A percentile compares a stretch with the other conserved stretches of the same genome.
These are phyloP conservation scores for Saccopteryx bilineata DNA, from an alignment of 2,113 vertebrate species.

Conservation along the genomic window DNA sequence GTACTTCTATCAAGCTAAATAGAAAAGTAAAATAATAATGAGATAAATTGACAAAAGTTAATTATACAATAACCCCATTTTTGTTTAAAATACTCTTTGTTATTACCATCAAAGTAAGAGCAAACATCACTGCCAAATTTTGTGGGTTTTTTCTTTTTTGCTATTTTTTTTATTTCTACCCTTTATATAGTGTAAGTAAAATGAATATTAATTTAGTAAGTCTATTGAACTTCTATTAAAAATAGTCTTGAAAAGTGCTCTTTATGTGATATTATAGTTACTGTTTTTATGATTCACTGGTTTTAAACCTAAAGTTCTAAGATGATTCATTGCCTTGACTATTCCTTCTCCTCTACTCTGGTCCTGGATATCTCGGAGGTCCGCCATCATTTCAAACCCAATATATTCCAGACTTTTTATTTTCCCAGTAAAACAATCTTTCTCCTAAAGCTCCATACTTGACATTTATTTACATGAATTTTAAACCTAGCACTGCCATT, in stretches of 20 bases:
- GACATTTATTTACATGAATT: neutral
- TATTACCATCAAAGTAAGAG: neutral
- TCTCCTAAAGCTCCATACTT: neutral
- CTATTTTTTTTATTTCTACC: neutral
- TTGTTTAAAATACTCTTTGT: neutral
- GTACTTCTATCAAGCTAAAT: neutral
- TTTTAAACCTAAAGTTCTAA: neutral
- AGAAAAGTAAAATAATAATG: neutral
- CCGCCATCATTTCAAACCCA: neutral
- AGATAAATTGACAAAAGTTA: neutral
- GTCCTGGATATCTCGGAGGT: neutral
- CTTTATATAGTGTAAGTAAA: neutral
- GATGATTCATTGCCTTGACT: neutral
- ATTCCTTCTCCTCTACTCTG: neutral
- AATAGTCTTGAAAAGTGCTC: slow-evolving; percentile 11
- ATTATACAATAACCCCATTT: neutral
- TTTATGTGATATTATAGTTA: neutral
- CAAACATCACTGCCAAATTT: neutral
- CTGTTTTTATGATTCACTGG: neutral
- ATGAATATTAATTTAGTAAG: neutral
- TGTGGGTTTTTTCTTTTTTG: neutral
- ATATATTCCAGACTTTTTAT: neutral
- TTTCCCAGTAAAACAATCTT: neutral
- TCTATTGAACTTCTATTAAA: neutral
- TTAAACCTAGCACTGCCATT: neutral